Evolutionary conservation across 2,888 invertebrate genomes (phyloP), one percentile per base, ranked within the genome.

Genomic region (Dorcus parallelipipedus): DNA sequence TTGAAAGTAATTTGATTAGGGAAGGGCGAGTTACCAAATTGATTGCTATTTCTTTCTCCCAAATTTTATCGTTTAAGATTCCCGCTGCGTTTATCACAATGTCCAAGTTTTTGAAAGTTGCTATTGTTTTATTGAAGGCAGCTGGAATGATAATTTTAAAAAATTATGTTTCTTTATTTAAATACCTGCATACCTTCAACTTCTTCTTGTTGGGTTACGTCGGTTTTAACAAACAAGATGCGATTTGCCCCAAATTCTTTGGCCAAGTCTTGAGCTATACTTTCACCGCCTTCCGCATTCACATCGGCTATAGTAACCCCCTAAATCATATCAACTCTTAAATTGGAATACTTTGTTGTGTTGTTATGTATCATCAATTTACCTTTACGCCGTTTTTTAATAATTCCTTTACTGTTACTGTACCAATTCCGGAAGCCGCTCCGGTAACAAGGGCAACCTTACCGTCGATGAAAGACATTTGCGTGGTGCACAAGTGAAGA

Each of bases 401-500:
- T 26, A 81, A 77, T 55, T 77, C 78, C 4, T 77, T 76, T 2
- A 78, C 79, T 54, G 79, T 81, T 56, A 74, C 75, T 33, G 75
- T 75, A 1, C 84, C 84, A 51, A 84, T 82, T 0, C 84, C 83
- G 10, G 74, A 73, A 0, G 83, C 83, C 17, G 80, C 84, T 0
- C 84, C 84, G 1, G 84, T 84, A 10, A 85, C 69, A 2, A 77
- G 55, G 45, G 73, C 75, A 40, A 72, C 64, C 67, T 76, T 76
- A 49, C 71, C 75, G 60, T 69, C 70, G 26, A 54, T 10, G 2
- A 45, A 45, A 42, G 42, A 14, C 45, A 45, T 45, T 33, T 33
- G 26, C 26, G 1, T 6, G 7, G 26, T 33, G 7, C 26, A 33
- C 26, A 33, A 6, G 26, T 1, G 3, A 33, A 33, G 26, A 33